These are phyloP conservation scores for Etheostoma perlongum DNA, from an alignment of 2,797 vertebrate species.

Conservation along the genomic window DNA sequence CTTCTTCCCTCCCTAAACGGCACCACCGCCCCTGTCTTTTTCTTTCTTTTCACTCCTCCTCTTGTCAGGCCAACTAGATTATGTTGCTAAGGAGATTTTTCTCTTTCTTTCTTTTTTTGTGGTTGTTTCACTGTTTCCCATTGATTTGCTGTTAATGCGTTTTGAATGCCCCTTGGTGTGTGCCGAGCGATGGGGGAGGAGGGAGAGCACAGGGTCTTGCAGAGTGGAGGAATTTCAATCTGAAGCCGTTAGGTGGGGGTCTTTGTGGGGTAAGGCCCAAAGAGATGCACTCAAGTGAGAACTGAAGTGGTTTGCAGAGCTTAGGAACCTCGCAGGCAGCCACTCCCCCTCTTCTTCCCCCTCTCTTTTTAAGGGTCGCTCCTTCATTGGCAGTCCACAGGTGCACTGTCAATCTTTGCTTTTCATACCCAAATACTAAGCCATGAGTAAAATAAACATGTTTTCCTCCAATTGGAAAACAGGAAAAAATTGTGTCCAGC, in stretches of 20 bases:
- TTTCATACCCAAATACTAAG: slow-evolving; percentile 61
- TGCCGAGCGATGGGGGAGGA: slow-evolving; percentile 89
- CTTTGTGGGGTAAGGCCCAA: slow-evolving; percentile 90
- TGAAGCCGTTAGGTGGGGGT: slow-evolving; percentile 94
- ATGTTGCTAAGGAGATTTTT: slow-evolving; percentile 99
- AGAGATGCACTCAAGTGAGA: slow-evolving; percentile 99
- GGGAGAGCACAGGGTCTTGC: slow-evolving; percentile 90
- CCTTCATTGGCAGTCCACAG: slow-evolving; percentile 77
- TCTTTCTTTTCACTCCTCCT: slow-evolving; percentile 79
- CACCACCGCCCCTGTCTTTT: slow-evolving; percentile 90
- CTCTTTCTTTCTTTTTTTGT: slow-evolving; percentile 71
- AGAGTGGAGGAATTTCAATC: slow-evolving; percentile 97
- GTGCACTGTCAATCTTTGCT: slow-evolving; percentile 78
- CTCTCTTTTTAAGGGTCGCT: slow-evolving; percentile 63
- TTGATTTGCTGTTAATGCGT: slow-evolving; percentile 99
- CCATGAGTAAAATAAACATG: slow-evolving; percentile 74
- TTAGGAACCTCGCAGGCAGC: slow-evolving; percentile 80
- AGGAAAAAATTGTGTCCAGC: slow-evolving; percentile 13
- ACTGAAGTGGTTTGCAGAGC: slow-evolving; percentile 95
- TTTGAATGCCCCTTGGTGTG: slow-evolving; percentile 99
- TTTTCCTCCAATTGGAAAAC: slow-evolving; percentile 33
- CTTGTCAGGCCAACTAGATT: slow-evolving; percentile 94
- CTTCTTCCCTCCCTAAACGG: slow-evolving; percentile 90
- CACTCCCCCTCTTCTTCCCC: slow-evolving; percentile 29
- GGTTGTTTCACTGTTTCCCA: slow-evolving; percentile 97